Evolutionary conservation across 2,888 invertebrate species (phyloP).

Genomic region (Cantharis flavilabris): DNA sequence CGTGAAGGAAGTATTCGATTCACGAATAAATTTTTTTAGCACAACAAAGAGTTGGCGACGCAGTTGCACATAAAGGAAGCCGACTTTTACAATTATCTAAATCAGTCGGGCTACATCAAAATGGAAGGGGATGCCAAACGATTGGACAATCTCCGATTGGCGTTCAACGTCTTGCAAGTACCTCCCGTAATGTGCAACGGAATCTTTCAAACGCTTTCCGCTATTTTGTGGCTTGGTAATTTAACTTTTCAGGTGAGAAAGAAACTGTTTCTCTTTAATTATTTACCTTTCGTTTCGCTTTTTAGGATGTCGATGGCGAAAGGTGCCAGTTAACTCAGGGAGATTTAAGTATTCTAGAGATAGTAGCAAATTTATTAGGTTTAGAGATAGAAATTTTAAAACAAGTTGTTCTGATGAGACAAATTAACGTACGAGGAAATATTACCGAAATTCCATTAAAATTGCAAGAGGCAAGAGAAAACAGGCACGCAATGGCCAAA

Average conservation of each 20-base stretch:
- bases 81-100: constrained; percentile 80
- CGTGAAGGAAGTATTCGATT: no score
- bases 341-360: constrained; percentile 73
- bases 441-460: constrained; percentile 91
- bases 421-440: constrained; percentile 91
- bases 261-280: not conserved
- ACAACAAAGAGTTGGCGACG: constrained; percentile 74
- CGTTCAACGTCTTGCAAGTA: constrained; percentile 87
- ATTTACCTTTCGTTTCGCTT: constrained; percentile 4
- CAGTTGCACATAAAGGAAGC: constrained; percentile 76
- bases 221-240: constrained; percentile 91
- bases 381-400: constrained; percentile 74
- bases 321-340: constrained; percentile 74
- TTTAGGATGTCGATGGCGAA: constrained; percentile 84
- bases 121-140: constrained; percentile 72
- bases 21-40: constrained; percentile 50
- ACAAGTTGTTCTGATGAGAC: constrained; percentile 76
- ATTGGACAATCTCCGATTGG: constrained; percentile 83
- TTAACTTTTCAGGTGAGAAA: constrained; percentile 70
- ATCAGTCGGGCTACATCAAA: constrained; percentile 75
- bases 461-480: constrained; percentile 86
- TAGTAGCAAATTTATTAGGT: constrained; percentile 75
- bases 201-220: constrained; percentile 84
- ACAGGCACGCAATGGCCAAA: constrained; percentile 92
- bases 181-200: constrained; percentile 86